Percentiles rank a stretch among this genome's conserved stretches.
These are phyloP conservation scores for Leucophenga maculata DNA, from an alignment of 2,888 invertebrate species.

Conservation along the genomic window DNA sequence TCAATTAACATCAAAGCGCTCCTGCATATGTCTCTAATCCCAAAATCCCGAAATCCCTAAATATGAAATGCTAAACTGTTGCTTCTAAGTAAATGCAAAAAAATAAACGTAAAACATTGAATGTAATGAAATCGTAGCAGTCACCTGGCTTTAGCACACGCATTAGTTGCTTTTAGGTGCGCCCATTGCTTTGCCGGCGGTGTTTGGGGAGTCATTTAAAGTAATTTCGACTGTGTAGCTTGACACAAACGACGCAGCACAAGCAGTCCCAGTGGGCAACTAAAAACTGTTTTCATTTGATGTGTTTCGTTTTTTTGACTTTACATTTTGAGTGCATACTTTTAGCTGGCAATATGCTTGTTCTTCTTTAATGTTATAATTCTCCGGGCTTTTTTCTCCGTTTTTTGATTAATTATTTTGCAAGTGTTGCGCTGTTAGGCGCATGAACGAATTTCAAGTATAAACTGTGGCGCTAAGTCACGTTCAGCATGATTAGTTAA, in stretches of 20 bases:
- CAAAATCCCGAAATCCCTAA: constrained; percentile 52
- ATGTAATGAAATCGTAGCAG: constrained; percentile 11
- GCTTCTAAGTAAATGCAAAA: constrained; percentile 50
- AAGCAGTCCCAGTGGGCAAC: constrained; percentile 60
- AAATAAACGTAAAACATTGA: constrained; percentile 16
- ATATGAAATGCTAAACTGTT: constrained; percentile 65
- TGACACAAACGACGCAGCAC: constrained; percentile 19
- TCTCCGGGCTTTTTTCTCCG: constrained; percentile 44
- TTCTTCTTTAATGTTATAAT: constrained; percentile 25
- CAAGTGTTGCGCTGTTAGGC: constrained; percentile 50
- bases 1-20: constrained; percentile 55
- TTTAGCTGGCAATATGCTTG: constrained; percentile 2
- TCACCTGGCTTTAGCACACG: constrained; percentile 33
- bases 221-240: constrained; percentile 33
- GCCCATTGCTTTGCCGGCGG: neutral
- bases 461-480: constrained; percentile 53
- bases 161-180: constrained; percentile 29
- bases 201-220: constrained; percentile 37
- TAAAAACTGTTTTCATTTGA: constrained; percentile 57
- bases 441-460: neutral
- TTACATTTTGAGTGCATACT: neutral
- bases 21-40: neutral
- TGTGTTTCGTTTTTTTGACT: neutral
- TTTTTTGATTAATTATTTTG: constrained; percentile 65
- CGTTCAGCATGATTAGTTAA: constrained; percentile 67